Base-by-base conservation (phyloP, 2,797 vertebrate species). In the Anguilla pacifica region DNA sequence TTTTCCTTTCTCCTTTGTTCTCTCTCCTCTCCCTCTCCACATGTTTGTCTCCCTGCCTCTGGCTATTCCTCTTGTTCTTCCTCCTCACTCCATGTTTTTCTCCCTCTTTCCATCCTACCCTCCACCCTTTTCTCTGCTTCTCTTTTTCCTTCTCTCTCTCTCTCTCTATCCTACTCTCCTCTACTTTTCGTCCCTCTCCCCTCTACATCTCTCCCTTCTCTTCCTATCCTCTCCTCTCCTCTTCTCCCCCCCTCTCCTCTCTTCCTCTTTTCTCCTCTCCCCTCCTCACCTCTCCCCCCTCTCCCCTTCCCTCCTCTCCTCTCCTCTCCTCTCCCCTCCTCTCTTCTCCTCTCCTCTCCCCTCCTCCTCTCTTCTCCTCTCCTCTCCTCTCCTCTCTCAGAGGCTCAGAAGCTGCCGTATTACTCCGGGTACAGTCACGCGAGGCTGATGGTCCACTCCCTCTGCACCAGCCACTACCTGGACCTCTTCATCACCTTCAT, bases 401-500 rank as follows among this genome's bases (percentile, higher is more conserved):
- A 98, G 94, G 98, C 98, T 0, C 98, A 98, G 95, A 97, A 97
- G 93, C 92, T 98, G 89, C 98, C 98, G n/a, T 99, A 99, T 93
- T 99, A 98, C 22, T 95, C 98, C 3, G 97, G 96, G 6, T 99
- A 99, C 89, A 96, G 97, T 84, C 96, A 93, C 13, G 92, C 96
- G 2, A 97, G 98, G n/a, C 96, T 98, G 89, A 96, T 98, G 88
- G 98, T 99, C 94, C 98, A 99, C 93, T 92, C 97, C 0, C 96
- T 98, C 94, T 99, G 98, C 88, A 99, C 98, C 93, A 98, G 97
- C 94, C 98, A 99, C 96, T 98, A 99, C 92, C 95, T 99, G 96
- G 98, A 99, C 94, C 96, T 99, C 93, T 98, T 97, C 93, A 98
- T 99, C 96, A 99, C 98, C 91, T 98, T 98, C 93, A 97, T 98